phyloP scores from a whole-genome alignment of 2,797 vertebrate species.

The Amazona ochrocephala region DNA sequence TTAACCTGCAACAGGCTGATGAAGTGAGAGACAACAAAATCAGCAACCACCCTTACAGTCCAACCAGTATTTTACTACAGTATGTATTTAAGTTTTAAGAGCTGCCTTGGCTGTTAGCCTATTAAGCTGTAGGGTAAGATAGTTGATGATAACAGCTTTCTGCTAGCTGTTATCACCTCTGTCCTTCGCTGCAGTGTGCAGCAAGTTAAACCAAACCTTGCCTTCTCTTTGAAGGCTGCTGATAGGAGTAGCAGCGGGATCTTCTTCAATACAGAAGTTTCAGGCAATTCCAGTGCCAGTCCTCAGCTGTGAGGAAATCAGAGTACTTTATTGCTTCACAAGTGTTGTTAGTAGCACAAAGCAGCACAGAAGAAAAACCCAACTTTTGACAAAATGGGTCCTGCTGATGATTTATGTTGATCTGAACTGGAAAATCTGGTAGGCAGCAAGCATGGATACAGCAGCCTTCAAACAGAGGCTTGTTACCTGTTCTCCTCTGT shows the following conservation, averaged over 20 bases:
- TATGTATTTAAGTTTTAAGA: slow-evolving; percentile 44
- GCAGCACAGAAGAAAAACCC: background rate
- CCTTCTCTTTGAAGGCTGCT: slow-evolving; percentile 6
- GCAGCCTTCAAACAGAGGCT: slow-evolving; percentile 16
- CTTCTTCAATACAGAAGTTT: slow-evolving; percentile 56
- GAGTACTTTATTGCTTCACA: slow-evolving; percentile 48
- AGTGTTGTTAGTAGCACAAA: background rate
- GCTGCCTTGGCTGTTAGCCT: slow-evolving; percentile 31
- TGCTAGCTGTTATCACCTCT: slow-evolving; percentile 44
- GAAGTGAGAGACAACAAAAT: slow-evolving; percentile 37
- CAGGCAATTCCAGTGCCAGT: slow-evolving; percentile 30
- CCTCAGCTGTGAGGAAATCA: slow-evolving; percentile 59
- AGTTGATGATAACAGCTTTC: slow-evolving; percentile 61
- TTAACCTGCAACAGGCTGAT: background rate
- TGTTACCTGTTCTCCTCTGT: slow-evolving; percentile 7
- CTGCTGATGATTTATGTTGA: slow-evolving; percentile 48
- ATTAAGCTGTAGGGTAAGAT: slow-evolving; percentile 52
- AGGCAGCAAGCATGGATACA: background rate
- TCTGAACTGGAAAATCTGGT: slow-evolving; percentile 23
- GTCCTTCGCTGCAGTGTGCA: background rate
- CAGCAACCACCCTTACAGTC: background rate
- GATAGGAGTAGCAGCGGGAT: slow-evolving; percentile 21
- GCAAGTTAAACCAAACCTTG: background rate
- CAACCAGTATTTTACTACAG: slow-evolving; percentile 37
- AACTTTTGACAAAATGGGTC: slow-evolving; percentile 28